These are phyloP conservation scores for Butorides virescens DNA, from an alignment of 2,113 vertebrate species.

Conservation along the genomic window DNA sequence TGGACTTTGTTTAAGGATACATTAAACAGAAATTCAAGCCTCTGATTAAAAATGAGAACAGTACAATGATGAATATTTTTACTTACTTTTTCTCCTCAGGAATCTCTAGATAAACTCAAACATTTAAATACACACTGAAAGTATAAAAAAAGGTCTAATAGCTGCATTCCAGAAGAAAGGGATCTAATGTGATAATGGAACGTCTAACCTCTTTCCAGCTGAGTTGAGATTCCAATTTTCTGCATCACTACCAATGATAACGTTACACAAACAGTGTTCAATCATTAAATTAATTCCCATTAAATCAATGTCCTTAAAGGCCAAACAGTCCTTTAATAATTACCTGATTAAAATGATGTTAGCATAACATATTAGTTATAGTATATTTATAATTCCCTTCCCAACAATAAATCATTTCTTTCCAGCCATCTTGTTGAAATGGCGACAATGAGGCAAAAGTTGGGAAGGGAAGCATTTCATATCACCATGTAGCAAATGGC, in stretches of 20 bases:
- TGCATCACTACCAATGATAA: conserved; percentile 66
- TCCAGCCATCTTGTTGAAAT: neutral
- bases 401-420: neutral
- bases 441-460: neutral
- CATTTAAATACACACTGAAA: conserved; percentile 12
- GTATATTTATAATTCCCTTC: conserved; percentile 36
- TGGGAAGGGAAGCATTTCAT: neutral
- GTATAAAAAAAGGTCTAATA: neutral
- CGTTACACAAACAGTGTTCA: conserved; percentile 65
- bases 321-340: conserved; percentile 66
- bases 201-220: conserved; percentile 48
- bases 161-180: conserved; percentile 13
- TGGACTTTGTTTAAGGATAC: neutral
- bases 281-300: conserved; percentile 72
- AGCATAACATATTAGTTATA: conserved; percentile 46
- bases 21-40: neutral
- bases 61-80: neutral
- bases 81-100: neutral
- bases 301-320: conserved; percentile 73
- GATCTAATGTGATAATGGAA: conserved; percentile 40
- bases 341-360: conserved; percentile 59
- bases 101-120: conserved; percentile 9
- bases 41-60: neutral
- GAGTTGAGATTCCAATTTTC: conserved; percentile 72
- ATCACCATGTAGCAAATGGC: neutral